Conservation (phyloP, 1,140 invertebrate genomes). For the Plodia interpunctella region DNA sequence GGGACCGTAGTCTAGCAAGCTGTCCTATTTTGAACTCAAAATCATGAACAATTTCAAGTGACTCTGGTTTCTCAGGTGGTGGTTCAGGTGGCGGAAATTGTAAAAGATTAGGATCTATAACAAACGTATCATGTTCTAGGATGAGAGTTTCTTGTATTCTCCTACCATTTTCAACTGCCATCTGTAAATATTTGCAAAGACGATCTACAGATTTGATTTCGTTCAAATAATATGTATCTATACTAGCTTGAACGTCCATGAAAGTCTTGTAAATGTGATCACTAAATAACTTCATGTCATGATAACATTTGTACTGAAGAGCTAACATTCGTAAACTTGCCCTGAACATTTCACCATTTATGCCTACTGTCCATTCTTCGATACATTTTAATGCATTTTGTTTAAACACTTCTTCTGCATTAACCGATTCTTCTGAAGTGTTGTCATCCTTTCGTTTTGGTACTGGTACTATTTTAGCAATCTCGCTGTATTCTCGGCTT, state of each 20-base stretch:
- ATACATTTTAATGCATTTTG: constrained; percentile 60
- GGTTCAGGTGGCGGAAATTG: constrained; percentile 39
- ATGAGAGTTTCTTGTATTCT: constrained; percentile 66
- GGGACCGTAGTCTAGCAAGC: constrained; percentile 66
- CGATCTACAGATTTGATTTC: constrained; percentile 78
- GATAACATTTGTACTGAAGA: constrained; percentile 54
- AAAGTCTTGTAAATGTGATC: constrained; percentile 62
- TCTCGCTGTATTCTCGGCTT: constrained; percentile 54
- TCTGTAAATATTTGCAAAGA: constrained; percentile 74
- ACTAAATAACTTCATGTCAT: constrained; percentile 70
- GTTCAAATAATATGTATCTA: constrained; percentile 73
- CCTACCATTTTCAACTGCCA: constrained; percentile 77
- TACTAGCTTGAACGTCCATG: constrained; percentile 59
- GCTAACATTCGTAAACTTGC: constrained; percentile 61
- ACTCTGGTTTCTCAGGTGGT: constrained; percentile 29
- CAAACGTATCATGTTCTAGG: constrained; percentile 68
- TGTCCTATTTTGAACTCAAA: constrained; percentile 74
- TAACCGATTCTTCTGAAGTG: constrained; percentile 42
- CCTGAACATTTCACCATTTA: constrained; percentile 76
- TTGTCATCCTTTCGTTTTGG: constrained; percentile 53
- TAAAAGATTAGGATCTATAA: constrained; percentile 62
- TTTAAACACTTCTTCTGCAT: constrained; percentile 51
- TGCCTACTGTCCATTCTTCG: constrained; percentile 76
- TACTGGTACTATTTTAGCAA: constrained; percentile 46
- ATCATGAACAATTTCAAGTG: constrained; percentile 36